Evolutionary conservation across 2,888 invertebrate genomes (phyloP), one percentile per base, ranked within the genome.

Genomic region (Schrankia costaestrigalis): DNA sequence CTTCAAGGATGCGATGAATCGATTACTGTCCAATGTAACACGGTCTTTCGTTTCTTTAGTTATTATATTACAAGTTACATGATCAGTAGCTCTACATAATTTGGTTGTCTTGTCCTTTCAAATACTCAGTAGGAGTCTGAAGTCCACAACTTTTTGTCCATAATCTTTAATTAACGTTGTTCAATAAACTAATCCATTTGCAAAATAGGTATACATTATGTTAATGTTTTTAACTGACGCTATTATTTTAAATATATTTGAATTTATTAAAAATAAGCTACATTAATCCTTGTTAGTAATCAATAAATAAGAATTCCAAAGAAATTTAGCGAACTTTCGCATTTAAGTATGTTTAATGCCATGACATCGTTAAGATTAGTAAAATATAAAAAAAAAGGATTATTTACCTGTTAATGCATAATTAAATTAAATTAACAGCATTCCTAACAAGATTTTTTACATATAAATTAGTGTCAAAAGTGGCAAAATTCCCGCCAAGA

Each of bases 391-490:
- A 8, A 26, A 35, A 24, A 41, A 40, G 32, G 37, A 27, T 46
- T 41, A 27, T 46, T 41, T 39, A 46, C 26, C 32, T 41, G 19
- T 40, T 33, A 45, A 40, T 41, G 31, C 34, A 46, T 53, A 41
- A 57, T 57, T 54, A 51, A 41, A 57, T 57, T 54, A 51, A 58
- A 60, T 60, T 52, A 59, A 41, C 52, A 32, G 55, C 56, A 70
- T 65, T 66, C 60, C 47, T 45, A 26, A 33, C 56, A 32, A 51
- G 46, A 56, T 60, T 58, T 56, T n/a, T 46, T 54, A 55, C 51
- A 53, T 47, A 49, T 50, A 49, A 52, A 62, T 59, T 49, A 46
- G 44, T 45, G 41, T 42, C 29, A 37, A 32, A 46, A 31, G 35
- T 30, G 24, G 18, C 24, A 35, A 34, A 51, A 28, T 37, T 35